Conservation (phyloP, 1,140 invertebrate genomes). For the Adoxophyes honmai region DNA sequence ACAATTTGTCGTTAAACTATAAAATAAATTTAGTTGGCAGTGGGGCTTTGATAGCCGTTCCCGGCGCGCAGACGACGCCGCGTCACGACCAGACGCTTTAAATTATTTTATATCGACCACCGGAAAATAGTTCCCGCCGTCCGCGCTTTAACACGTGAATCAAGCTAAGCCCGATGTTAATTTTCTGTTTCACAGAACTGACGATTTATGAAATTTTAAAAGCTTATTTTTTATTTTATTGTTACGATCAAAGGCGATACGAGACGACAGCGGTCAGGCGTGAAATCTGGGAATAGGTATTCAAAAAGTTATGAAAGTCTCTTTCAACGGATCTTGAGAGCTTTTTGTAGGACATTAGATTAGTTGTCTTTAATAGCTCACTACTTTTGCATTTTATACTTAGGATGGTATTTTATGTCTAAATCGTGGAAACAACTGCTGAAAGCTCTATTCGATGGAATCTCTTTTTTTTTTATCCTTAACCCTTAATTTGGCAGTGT, state of each 20-base stretch:
- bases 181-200: slow-evolving; percentile 11
- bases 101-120: slow-evolving; percentile 14
- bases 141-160: neutral
- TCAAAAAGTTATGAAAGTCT: neutral
- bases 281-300: neutral
- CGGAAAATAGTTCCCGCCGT: slow-evolving; percentile 5
- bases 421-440: no score
- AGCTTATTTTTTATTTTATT: slow-evolving; percentile 8
- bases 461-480: no score
- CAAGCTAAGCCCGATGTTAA: neutral
- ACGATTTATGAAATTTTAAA: slow-evolving; percentile 7
- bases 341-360: neutral
- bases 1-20: slow-evolving; percentile 16
- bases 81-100: slow-evolving; percentile 12
- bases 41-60: slow-evolving; percentile 5
- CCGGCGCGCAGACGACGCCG: neutral
- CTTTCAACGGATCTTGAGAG: neutral
- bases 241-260: neutral
- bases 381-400: no score
- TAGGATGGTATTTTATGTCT: no score
- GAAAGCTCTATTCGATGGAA: no score
- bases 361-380: no score
- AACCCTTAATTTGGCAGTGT: no score
- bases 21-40: slow-evolving; percentile 14
- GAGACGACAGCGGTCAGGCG: neutral